Percentiles rank a stretch among this genome's conserved stretches.
Conservation (phyloP, 1,140 invertebrate species). For the Drosophila yakuba region DNA sequence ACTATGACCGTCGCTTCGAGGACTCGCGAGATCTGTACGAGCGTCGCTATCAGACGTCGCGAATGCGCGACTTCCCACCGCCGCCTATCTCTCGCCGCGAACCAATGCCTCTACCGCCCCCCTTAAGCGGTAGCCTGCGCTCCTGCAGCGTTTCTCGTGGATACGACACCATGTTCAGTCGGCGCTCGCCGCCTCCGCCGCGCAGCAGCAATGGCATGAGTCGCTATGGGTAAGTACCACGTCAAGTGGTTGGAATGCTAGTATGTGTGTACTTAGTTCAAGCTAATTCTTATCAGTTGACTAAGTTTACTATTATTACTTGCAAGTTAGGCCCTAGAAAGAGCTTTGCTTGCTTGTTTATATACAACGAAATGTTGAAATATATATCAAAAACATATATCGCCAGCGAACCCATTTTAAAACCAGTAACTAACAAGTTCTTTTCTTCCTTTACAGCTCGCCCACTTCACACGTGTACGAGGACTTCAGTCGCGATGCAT, state of each 20-base stretch:
- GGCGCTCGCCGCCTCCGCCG: conserved; percentile 89
- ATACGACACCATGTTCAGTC: conserved; percentile 92
- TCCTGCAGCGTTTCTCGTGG: conserved; percentile 87
- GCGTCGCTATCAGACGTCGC: conserved; percentile 89
- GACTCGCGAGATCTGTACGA: conserved; percentile 92
- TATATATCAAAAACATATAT: too few relatives aligned
- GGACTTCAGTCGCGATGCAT: conserved; percentile 93
- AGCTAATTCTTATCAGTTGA: too few relatives aligned
- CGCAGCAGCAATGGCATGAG: conserved; percentile 84
- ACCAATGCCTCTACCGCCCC: conserved; percentile 84
- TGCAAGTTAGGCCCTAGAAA: neutral
- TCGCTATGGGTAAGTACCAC: conserved; percentile 77
- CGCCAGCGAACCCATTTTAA: too few relatives aligned
- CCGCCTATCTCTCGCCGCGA: conserved; percentile 86
- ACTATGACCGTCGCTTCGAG: conserved; percentile 92
- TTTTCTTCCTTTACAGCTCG: conserved; percentile 26
- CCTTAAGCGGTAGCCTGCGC: conserved; percentile 85
- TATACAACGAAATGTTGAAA: neutral
- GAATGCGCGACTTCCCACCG: conserved; percentile 88
- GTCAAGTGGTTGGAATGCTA: too few relatives aligned
- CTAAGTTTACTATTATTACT: neutral
- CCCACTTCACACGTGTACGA: conserved; percentile 88
- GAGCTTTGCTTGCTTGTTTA: neutral
- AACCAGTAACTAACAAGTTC: neutral
- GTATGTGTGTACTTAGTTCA: too few relatives aligned